Evolutionary conservation across 2,888 invertebrate species (phyloP).

Genomic region (Macroteleia sp.): DNA sequence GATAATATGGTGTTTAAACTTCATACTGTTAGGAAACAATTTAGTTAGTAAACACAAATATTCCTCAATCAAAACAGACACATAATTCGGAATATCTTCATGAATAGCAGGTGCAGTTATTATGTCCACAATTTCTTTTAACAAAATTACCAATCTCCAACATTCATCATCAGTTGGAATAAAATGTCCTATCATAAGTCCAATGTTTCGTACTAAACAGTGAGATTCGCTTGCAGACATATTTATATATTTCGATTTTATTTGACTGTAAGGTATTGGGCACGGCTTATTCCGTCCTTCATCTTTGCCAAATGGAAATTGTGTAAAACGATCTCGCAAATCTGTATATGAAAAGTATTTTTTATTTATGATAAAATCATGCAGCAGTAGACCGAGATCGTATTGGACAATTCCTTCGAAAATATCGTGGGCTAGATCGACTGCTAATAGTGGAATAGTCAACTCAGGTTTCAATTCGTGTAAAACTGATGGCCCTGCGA

Average conservation of each 20-base stretch:
- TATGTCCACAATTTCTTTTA: slow-evolving; percentile 20
- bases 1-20: slow-evolving; percentile 12
- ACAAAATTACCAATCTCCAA: slow-evolving; percentile 9
- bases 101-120: neutral
- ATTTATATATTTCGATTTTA: slow-evolving; percentile 15
- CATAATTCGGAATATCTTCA: neutral
- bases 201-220: slow-evolving; percentile 13
- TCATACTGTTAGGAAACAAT: neutral
- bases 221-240: slow-evolving; percentile 17
- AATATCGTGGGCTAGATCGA: no score
- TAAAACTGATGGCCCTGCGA: no score
- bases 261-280: neutral
- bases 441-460: no score
- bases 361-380: neutral
- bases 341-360: no score
- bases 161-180: neutral
- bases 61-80: slow-evolving; percentile 4
- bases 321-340: neutral
- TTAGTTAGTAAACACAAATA: neutral
- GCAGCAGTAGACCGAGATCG: neutral
- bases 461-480: no score
- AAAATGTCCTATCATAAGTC: slow-evolving; percentile 9
- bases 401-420: no score
- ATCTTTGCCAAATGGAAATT: neutral
- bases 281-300: slow-evolving; percentile 14